Conservation (phyloP, 2,888 invertebrate genomes). For the Melikaiella ostensackeni region DNA sequence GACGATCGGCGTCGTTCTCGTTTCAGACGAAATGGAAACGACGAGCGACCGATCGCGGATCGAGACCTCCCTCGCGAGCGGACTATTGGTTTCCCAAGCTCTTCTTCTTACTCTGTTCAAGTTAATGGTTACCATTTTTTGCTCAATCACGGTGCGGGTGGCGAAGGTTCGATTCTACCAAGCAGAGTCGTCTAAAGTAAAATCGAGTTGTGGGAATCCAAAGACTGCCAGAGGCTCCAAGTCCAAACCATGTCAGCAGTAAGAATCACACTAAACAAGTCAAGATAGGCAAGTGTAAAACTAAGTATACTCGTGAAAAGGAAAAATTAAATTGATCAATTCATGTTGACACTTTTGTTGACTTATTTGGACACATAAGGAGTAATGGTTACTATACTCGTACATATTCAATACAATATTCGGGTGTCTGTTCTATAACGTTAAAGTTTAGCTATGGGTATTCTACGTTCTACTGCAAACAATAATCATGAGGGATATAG, state of each 20-base stretch:
- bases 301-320: neutral
- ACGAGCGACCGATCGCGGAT: neutral
- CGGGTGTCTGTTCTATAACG: neutral
- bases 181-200: neutral
- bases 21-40: conserved; percentile 19
- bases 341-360: neutral
- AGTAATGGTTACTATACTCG: neutral
- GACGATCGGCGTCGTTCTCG: conserved; percentile 2
- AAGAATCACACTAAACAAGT: neutral
- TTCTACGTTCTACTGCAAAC: neutral
- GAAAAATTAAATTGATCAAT: neutral
- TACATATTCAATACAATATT: neutral
- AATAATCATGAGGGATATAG: too few species aligned
- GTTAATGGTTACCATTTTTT: conserved; percentile 18
- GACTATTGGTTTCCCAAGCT: conserved; percentile 13
- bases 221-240: neutral
- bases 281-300: neutral
- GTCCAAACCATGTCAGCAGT: neutral
- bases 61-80: neutral
- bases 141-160: conserved; percentile 7
- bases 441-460: neutral
- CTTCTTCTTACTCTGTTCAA: neutral
- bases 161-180: neutral
- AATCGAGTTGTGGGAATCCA: neutral
- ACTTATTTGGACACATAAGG: too few species aligned